A percentile compares a stretch with the other conserved stretches of the same genome.
Conservation (phyloP, 2,113 vertebrate genomes). For the Onychorhynchus coronatus region DNA sequence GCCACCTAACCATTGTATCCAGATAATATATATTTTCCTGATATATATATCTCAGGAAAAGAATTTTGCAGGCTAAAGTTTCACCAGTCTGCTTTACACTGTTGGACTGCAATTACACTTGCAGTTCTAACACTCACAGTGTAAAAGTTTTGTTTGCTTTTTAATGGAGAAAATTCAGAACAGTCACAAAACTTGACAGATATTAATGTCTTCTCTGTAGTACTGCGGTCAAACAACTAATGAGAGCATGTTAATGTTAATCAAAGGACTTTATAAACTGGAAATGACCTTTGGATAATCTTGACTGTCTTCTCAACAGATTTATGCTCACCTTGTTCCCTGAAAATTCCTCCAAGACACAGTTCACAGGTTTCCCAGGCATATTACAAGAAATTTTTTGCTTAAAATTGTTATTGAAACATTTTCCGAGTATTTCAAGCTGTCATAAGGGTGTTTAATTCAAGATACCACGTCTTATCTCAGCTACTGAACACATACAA, state of each 20-base stretch:
- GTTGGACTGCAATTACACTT: not conserved
- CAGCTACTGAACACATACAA: not conserved
- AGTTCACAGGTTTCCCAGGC: not conserved
- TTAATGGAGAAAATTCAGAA: not conserved
- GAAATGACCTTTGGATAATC: not conserved
- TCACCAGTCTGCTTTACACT: not conserved
- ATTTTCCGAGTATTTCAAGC: not conserved
- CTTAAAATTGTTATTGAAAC: not conserved
- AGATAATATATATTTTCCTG: not conserved
- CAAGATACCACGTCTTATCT: not conserved
- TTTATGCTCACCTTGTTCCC: not conserved
- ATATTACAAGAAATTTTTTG: not conserved
- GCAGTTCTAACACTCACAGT: accelerated
- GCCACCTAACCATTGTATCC: not conserved
- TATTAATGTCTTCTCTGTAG: not conserved
- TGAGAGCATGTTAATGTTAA: not conserved
- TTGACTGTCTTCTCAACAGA: not conserved
- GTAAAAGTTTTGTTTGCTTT: not conserved
- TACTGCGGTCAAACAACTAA: not conserved
- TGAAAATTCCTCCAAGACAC: not conserved
- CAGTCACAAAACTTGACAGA: not conserved
- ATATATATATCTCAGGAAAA: not conserved
- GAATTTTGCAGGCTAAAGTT: not conserved
- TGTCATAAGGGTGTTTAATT: not conserved
- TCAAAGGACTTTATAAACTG: not conserved